Evolutionary conservation across 1,140 invertebrate genomes (phyloP).

Genomic region (Panagrolaimus sp.): DNA sequence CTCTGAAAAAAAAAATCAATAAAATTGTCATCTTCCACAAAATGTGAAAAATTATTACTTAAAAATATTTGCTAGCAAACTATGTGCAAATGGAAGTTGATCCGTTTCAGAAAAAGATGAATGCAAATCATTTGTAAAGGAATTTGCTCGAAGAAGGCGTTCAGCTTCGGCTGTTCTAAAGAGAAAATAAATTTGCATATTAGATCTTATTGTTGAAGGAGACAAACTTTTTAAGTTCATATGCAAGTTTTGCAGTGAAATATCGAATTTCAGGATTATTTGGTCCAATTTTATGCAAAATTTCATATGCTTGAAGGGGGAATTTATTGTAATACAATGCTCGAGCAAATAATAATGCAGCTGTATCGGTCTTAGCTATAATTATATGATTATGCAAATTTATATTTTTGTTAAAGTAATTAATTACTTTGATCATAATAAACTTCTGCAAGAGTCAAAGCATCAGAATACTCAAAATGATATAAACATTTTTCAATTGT

Average conservation of each 20-base stretch:
- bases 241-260: background rate
- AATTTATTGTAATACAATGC: background rate
- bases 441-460: background rate
- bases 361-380: slow-evolving; percentile 2
- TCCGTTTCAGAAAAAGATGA: background rate
- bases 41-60: background rate
- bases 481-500: slow-evolving; percentile 3
- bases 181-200: background rate
- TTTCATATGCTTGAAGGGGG: background rate
- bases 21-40: background rate
- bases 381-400: background rate
- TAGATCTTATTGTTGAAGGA: background rate
- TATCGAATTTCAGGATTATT: slow-evolving; percentile 1
- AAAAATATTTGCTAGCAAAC: background rate
- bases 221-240: background rate
- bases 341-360: background rate
- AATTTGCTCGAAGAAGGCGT: background rate
- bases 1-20: background rate
- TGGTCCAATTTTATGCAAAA: background rate
- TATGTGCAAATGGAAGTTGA: slow-evolving; percentile 5
- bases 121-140: background rate
- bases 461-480: slow-evolving; percentile 6
- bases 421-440: slow-evolving; percentile 11
- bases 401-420: background rate
- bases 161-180: background rate